These are phyloP conservation scores for Trichogramma pretiosum DNA, from an alignment of 1,140 invertebrate genomes.

Conservation along the genomic window DNA sequence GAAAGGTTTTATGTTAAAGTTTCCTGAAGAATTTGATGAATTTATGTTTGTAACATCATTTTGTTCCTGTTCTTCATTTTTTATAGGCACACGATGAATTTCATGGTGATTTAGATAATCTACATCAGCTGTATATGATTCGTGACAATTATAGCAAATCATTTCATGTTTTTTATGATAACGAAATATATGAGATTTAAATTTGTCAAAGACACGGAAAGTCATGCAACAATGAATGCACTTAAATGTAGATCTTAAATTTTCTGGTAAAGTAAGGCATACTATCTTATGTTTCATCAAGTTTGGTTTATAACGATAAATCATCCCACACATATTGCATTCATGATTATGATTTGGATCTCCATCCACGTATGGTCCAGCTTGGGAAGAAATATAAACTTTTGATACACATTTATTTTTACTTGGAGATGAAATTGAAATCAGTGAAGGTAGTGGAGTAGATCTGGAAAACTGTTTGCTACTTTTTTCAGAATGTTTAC, in stretches of 20 bases:
- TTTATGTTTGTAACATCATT: background rate
- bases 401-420: background rate
- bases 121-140: slow-evolving; percentile 19
- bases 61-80: background rate
- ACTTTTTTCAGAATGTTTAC: slow-evolving; percentile 33
- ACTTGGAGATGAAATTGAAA: background rate
- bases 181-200: slow-evolving; percentile 26
- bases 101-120: slow-evolving; percentile 35
- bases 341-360: slow-evolving; percentile 37
- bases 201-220: slow-evolving; percentile 39
- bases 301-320: slow-evolving; percentile 38
- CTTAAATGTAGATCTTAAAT: slow-evolving; percentile 29
- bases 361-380: slow-evolving; percentile 33
- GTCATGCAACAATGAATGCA: slow-evolving; percentile 39
- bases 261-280: slow-evolving; percentile 25
- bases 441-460: slow-evolving; percentile 22
- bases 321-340: slow-evolving; percentile 42
- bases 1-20: slow-evolving; percentile 20
- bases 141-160: slow-evolving; percentile 27
- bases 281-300: slow-evolving; percentile 34
- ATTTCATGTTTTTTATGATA: slow-evolving; percentile 37
- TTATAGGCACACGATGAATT: slow-evolving; percentile 21
- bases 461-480: slow-evolving; percentile 26
- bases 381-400: background rate
- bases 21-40: background rate